These are phyloP conservation scores for Todiramphus saurophagus DNA, from an alignment of 2,113 vertebrate genomes.

Conservation along the genomic window DNA sequence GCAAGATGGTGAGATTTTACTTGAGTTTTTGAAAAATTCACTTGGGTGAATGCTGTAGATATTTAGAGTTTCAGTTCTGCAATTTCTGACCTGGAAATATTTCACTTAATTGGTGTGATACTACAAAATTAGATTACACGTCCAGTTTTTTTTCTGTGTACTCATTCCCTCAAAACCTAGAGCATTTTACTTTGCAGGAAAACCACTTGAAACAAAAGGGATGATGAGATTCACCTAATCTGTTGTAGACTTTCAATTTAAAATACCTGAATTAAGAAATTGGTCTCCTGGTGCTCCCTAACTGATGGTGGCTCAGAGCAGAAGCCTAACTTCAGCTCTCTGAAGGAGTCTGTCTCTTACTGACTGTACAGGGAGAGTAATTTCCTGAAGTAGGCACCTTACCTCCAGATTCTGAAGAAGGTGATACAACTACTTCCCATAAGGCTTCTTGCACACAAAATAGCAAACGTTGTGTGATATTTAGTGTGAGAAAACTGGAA, in stretches of 20 bases:
- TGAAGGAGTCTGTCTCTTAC: not conserved
- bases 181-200: not conserved
- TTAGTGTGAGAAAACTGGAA: not conserved
- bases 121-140: not conserved
- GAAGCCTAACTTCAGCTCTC: not conserved
- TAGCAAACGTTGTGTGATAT: not conserved
- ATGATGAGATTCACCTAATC: not conserved
- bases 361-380: not conserved
- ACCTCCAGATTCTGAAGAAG: not conserved
- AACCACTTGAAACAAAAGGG: not conserved
- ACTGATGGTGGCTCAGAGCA: not conserved
- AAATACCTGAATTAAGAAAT: not conserved
- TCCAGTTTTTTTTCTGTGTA: not conserved
- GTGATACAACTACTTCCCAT: not conserved
- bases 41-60: not conserved
- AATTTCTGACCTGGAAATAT: not conserved
- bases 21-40: not conserved
- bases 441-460: not conserved
- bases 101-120: not conserved
- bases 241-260: not conserved
- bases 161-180: not conserved
- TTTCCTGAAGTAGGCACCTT: not conserved
- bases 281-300: not conserved
- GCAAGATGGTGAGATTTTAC: slow-evolving; percentile 67
- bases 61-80: not conserved